Percentiles rank a stretch among this genome's conserved stretches.
Conservation (phyloP, 2,113 vertebrate genomes). For the Apteryx mantelli region DNA sequence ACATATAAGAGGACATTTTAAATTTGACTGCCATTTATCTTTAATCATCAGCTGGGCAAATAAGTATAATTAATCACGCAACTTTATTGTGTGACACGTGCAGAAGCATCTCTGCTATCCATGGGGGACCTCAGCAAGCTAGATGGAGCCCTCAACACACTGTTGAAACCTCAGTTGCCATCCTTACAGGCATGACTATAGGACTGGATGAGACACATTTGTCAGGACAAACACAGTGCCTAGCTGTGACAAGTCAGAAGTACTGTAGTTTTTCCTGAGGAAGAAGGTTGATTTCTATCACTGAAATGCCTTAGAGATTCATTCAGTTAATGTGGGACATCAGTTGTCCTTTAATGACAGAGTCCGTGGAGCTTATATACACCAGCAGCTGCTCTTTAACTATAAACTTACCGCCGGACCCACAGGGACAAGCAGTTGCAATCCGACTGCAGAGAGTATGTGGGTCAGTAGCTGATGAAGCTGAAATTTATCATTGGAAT, state of each 20-base stretch:
- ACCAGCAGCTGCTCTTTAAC: conserved; percentile 68
- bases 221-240: background rate
- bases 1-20: background rate
- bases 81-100: no score
- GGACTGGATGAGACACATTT: background rate
- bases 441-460: background rate
- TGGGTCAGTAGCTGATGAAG: conserved; percentile 68
- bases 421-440: conserved; percentile 31
- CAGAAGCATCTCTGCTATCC: background rate
- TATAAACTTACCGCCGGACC: conserved; percentile 42
- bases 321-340: conserved; percentile 63
- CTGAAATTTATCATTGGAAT: conserved; percentile 70
- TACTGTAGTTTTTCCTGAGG: background rate
- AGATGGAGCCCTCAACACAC: background rate
- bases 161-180: background rate
- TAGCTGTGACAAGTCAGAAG: background rate
- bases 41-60: background rate
- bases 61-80: background rate
- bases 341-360: conserved; percentile 46
- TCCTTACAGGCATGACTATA: background rate
- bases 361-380: background rate
- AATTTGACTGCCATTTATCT: background rate
- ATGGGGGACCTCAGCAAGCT: background rate
- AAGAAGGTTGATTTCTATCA: background rate
- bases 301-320: conserved; percentile 31